These are phyloP conservation scores for Proales similis DNA, from an alignment of 1,140 invertebrate species.

Conservation along the genomic window DNA sequence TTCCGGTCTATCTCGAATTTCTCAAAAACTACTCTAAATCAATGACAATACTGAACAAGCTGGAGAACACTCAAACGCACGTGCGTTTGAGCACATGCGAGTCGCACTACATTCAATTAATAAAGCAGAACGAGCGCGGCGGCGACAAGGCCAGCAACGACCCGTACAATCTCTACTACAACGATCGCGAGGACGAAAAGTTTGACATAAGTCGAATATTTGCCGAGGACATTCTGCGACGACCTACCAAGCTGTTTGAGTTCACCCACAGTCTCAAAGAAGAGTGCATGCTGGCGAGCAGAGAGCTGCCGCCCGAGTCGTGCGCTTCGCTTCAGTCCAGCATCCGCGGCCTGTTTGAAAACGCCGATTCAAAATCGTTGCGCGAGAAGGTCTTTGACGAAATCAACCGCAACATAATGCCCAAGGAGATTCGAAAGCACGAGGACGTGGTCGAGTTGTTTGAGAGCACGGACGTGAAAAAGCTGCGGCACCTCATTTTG, in stretches of 20 bases:
- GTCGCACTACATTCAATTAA: conserved; percentile 6
- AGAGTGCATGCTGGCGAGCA: conserved; percentile 21
- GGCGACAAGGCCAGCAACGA: not conserved
- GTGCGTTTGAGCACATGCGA: conserved; percentile 6
- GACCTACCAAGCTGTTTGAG: conserved; percentile 26
- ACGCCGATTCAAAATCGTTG: conserved; percentile 17
- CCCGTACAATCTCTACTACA: conserved; percentile 29
- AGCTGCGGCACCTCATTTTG: conserved; percentile 7
- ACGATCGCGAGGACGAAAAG: not conserved
- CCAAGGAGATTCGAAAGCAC: conserved; percentile 29
- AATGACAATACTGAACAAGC: conserved; percentile 29
- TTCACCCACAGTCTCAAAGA: conserved; percentile 32
- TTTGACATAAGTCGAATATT: conserved; percentile 29
- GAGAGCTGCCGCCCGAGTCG: not conserved
- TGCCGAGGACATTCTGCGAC: conserved; percentile 25
- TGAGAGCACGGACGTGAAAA: conserved; percentile 7
- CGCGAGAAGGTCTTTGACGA: conserved; percentile 21
- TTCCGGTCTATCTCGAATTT: conserved; percentile 34
- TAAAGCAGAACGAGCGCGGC: not conserved
- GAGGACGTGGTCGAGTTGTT: conserved; percentile 30
- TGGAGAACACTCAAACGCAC: too few relatives aligned
- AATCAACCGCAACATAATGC: conserved; percentile 35
- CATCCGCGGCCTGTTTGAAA: conserved; percentile 11
- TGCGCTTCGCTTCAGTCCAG: conserved; percentile 2
- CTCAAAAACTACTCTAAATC: conserved; percentile 37